A percentile compares a stretch with the other conserved stretches of the same genome.
Evolutionary conservation across 2,113 vertebrate species (phyloP).

Genomic region (Barbus barbus): DNA sequence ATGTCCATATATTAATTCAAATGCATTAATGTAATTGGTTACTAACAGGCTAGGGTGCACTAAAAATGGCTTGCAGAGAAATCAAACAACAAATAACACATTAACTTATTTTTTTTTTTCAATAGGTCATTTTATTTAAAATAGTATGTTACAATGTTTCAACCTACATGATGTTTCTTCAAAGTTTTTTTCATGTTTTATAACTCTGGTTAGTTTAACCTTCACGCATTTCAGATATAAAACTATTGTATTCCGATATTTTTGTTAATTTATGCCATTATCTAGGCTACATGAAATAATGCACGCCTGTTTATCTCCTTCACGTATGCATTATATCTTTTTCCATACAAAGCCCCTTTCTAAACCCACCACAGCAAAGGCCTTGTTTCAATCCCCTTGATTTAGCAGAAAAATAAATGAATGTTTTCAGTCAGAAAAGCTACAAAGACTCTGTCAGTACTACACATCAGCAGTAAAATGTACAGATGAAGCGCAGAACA

Average conservation of each 20-base stretch:
- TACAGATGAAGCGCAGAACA: slow-evolving; percentile 66
- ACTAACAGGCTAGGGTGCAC: too few relatives aligned
- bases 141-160: slow-evolving; percentile 74
- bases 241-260: slow-evolving; percentile 65
- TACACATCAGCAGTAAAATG: slow-evolving; percentile 66
- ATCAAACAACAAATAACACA: too few relatives aligned
- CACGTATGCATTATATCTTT: slow-evolving; percentile 26
- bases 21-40: too few relatives aligned
- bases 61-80: too few relatives aligned
- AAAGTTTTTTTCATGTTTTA: slow-evolving; percentile 54
- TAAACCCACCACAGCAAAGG: slow-evolving; percentile 3
- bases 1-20: too few relatives aligned
- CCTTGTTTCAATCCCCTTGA: slow-evolving; percentile 18
- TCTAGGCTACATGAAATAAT: slow-evolving; percentile 60
- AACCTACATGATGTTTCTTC: slow-evolving; percentile 75
- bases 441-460: slow-evolving; percentile 69
- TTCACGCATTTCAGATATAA: slow-evolving; percentile 72
- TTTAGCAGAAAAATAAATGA: slow-evolving; percentile 68
- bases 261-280: slow-evolving; percentile 61
- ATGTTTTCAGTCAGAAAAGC: slow-evolving; percentile 66
- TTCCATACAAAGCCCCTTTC: slow-evolving; percentile 28
- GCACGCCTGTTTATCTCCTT: slow-evolving; percentile 47
- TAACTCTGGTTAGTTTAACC: slow-evolving; percentile 72
- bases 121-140: slow-evolving; percentile 82
- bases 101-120: slow-evolving; percentile 31